These are phyloP conservation scores for Hirudo medicinalis DNA, from an alignment of 1,140 invertebrate species.

Conservation along the genomic window DNA sequence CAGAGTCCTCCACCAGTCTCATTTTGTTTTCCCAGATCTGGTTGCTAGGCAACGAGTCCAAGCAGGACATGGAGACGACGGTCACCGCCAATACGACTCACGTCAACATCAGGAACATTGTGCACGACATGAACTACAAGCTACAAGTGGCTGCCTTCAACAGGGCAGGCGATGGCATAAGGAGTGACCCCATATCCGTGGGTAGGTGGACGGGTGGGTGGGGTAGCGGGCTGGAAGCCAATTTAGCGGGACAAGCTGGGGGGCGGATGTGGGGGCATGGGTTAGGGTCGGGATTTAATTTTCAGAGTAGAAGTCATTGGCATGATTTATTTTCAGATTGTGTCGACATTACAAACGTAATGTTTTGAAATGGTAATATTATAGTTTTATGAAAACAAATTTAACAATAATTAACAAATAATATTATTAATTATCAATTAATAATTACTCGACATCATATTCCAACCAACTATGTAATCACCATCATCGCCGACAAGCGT, in stretches of 20 bases:
- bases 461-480: too few species aligned
- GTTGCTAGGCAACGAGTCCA: constrained; percentile 51
- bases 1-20: background rate
- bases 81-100: constrained; percentile 56
- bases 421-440: too few species aligned
- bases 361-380: too few species aligned
- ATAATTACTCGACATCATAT: too few species aligned
- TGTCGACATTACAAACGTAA: too few species aligned
- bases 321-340: too few species aligned
- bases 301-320: too few species aligned
- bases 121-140: constrained; percentile 55
- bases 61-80: constrained; percentile 55
- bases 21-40: constrained; percentile 46
- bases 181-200: constrained; percentile 30
- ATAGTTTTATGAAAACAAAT: too few species aligned
- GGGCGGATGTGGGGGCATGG: too few species aligned
- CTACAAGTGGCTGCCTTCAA: constrained; percentile 61
- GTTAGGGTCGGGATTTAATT: too few species aligned
- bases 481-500: background rate
- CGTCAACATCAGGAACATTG: constrained; percentile 42
- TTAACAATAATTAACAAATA: too few species aligned
- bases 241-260: too few species aligned
- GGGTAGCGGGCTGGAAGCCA: background rate
- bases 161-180: constrained; percentile 34
- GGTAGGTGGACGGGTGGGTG: constrained; percentile 27